Evolutionary conservation across 2,797 vertebrate species (phyloP), one percentile per base, ranked within the genome.

Genomic region (Coracias cyanogaster): DNA sequence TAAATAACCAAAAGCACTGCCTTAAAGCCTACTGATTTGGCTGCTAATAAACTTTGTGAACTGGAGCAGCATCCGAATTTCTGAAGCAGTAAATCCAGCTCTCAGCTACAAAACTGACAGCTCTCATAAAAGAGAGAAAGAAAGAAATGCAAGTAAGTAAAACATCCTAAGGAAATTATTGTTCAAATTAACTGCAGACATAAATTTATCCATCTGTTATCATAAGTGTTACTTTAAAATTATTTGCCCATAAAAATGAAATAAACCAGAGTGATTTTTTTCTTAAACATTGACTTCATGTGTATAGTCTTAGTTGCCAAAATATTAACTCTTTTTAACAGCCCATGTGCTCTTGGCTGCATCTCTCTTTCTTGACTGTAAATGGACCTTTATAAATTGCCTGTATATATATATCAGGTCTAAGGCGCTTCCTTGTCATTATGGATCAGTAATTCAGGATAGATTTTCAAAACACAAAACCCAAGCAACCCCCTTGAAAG

Each of bases 211-310:
- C 92, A 94, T 93, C 89, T 96, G 94, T 97, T 95, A 91, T 92
- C 66, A 33, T 96, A 96, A 93, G 90, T 94, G 91, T 96, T 97
- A 90, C 93, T 95, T 31, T 12, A 95, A 96, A 96, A 97, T 97
- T 96, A 97, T 93, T 95, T 78, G 82, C 83, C 90, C 82, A 90
- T 97, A 97, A 98, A 97, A 97, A 96, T 93, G 95, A 97, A 97
- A 96, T 65, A 89, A 97, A 92, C 92, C 91, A 90, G 94, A 91
- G 76, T 77, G 37, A 26, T 9, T 73, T 82, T 80, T 73, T 82
- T 87, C 90, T 95, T 79, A 74, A 97, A 94, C 89, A 93, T 12
- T 79, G 82, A 78, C 79, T 96, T 94, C 82, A 78, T 64, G 45
- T 84, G 76, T 94, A 86, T 55, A 58, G 25, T 41, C 80, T 93